phyloP scores from a whole-genome alignment of 2,888 invertebrate species.

The Polyommatus icarus region DNA sequence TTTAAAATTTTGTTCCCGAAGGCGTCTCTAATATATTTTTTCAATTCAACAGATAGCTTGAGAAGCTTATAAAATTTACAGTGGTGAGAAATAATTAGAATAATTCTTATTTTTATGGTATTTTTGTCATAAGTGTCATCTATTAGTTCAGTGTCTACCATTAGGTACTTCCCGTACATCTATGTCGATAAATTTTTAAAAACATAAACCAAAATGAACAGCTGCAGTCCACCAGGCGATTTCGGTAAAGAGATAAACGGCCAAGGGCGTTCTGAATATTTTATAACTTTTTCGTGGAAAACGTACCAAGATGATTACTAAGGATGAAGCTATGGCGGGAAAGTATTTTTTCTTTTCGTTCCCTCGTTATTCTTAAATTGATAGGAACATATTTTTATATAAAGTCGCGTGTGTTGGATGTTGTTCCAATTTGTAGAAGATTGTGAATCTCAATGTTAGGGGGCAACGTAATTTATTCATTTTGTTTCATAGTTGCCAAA shows the following conservation, averaged over 20 bases:
- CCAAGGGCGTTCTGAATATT: constrained; percentile 41
- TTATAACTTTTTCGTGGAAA: constrained; percentile 40
- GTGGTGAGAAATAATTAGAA: too few species aligned
- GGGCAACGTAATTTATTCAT: not conserved
- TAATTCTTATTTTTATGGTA: too few species aligned
- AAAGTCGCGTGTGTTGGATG: constrained; percentile 40
- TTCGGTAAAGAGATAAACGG: constrained; percentile 38
- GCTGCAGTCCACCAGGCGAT: constrained; percentile 14
- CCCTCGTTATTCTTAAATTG: constrained; percentile 44
- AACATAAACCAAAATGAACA: constrained; percentile 6
- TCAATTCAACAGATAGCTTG: too few species aligned
- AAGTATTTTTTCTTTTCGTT: constrained; percentile 43
- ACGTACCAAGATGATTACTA: constrained; percentile 40
- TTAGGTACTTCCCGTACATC: too few species aligned
- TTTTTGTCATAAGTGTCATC: too few species aligned
- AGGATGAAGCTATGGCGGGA: constrained; percentile 40
- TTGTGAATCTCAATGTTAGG: constrained; percentile 24
- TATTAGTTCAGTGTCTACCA: too few species aligned
- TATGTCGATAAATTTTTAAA: not conserved
- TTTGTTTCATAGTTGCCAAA: not conserved
- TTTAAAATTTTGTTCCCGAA: too few species aligned
- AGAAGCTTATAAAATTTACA: too few species aligned
- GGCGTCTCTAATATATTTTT: too few species aligned
- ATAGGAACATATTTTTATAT: constrained; percentile 45
- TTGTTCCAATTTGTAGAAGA: constrained; percentile 38